phyloP scores from a whole-genome alignment of 2,888 invertebrate species.

The Odontothrips loti region DNA sequence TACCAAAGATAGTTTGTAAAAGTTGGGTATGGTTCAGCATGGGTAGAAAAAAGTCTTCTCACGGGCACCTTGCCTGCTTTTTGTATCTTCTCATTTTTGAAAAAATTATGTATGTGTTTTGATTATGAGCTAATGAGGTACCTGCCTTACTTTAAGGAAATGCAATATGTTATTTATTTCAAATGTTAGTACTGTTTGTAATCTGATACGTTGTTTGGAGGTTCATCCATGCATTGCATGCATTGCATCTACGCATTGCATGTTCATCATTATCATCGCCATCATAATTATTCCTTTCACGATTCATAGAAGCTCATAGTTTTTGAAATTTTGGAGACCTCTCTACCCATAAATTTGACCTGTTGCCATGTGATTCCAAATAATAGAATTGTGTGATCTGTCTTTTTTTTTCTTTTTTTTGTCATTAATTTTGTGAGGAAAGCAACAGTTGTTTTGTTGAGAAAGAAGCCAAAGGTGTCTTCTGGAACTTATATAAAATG shows the following conservation, averaged over 20 bases:
- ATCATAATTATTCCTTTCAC: too few relatives aligned
- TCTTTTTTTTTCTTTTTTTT: neutral
- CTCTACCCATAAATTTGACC: too few relatives aligned
- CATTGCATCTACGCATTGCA: too few relatives aligned
- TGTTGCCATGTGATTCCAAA: too few relatives aligned
- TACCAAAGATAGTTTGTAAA: slow-evolving; percentile 17
- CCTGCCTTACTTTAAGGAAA: slow-evolving; percentile 17
- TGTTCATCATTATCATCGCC: too few relatives aligned
- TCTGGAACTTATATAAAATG: neutral
- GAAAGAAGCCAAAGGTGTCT: neutral
- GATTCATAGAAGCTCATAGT: too few relatives aligned
- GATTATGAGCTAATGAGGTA: slow-evolving; percentile 15
- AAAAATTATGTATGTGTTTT: neutral
- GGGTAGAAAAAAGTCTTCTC: neutral
- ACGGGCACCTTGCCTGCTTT: neutral
- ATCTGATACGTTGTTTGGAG: too few relatives aligned
- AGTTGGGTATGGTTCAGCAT: neutral
- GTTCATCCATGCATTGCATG: too few relatives aligned
- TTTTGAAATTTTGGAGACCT: too few relatives aligned
- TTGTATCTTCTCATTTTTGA: neutral
- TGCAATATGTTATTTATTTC: slow-evolving; percentile 5
- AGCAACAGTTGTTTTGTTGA: neutral
- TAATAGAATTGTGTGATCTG: neutral
- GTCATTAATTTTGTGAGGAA: neutral
- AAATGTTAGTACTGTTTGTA: neutral